Evolutionary conservation across 2,888 invertebrate genomes (phyloP), one percentile per base, ranked within the genome.

Genomic region (Tinea trinotella): DNA sequence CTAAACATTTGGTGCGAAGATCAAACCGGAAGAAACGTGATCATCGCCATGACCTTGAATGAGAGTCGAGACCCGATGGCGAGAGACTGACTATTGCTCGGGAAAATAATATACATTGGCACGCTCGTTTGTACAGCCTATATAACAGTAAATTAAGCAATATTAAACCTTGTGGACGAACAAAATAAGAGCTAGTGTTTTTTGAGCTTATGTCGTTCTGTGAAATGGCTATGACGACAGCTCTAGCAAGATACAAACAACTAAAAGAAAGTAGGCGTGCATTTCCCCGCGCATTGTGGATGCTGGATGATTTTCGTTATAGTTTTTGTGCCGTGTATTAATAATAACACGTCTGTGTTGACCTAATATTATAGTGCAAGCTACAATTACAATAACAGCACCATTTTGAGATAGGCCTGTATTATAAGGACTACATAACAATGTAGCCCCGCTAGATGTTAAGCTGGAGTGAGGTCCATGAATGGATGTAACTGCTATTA

Each of bases 261-360:
- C 70, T 67, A 71, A 75, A 81, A 81, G 81, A 80, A 83, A 82
- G 82, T 82, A 77, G 80, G 77, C 68, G 76, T 68, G 76, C 80
- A 74, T 80, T 80, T 79, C 75, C 73, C 67, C 61, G 61, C 60
- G 50, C 2, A n/a, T 3, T 50, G 13, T 24, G 24, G 50, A 50
- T 68, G 67, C 65, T 65, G 62, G 60, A 63, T 61, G 13, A 24
- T 50, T 24, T 50, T 6, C 9, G 18, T 6, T 30, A 30, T 30
- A n/a, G 30, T 2, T 30, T 30, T 30, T 30, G 30, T n/a, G 30
- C 30, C 7, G 30, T 10, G n/a, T n/a, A n/a, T n/a, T n/a, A n/a
- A n/a, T n/a, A n/a, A n/a, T n/a, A n/a, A n/a, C n/a, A n/a, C n/a
- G n/a, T n/a, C n/a, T n/a, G n/a, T n/a, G n/a, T n/a, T n/a, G n/a